A percentile compares a stretch with the other conserved stretches of the same genome.
Conservation (phyloP, 2,797 vertebrate species). For the Chanos chanos region DNA sequence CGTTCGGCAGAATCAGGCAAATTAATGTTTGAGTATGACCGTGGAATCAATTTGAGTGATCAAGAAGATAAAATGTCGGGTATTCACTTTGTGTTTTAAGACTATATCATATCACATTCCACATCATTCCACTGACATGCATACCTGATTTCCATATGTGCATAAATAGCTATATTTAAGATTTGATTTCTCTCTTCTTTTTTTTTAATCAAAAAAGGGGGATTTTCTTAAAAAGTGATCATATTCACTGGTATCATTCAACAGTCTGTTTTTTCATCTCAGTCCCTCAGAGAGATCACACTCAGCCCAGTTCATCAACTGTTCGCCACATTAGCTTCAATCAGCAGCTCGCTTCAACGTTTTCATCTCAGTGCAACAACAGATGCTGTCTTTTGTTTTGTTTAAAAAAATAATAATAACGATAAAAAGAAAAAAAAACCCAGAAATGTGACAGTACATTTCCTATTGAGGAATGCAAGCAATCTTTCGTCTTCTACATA, state of each 20-base stretch:
- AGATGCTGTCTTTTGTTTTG: constrained; percentile 52
- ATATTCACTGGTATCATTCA: no score
- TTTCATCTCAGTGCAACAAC: constrained; percentile 70
- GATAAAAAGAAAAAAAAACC: constrained; percentile 11
- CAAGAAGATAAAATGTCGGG: no score
- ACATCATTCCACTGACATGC: constrained; percentile 67
- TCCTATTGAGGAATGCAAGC: constrained; percentile 43
- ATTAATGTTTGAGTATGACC: no score
- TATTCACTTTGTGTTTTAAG: constrained; percentile 41
- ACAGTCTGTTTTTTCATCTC: constrained; percentile 1
- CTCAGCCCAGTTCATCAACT: constrained; percentile 62
- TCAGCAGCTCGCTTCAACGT: constrained; percentile 60
- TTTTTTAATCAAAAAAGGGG: no score
- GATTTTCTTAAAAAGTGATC: no score
- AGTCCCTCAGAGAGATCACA: constrained; percentile 43
- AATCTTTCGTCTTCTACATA: constrained; percentile 43
- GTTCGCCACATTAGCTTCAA: constrained; percentile 55
- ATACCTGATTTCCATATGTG: constrained; percentile 59
- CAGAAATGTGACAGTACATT: constrained; percentile 1
- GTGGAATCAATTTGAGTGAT: no score
- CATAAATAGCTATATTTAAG: constrained; percentile 38
- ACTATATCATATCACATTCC: constrained; percentile 58
- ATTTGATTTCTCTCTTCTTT: constrained; percentile 2
- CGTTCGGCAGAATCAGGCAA: no score
- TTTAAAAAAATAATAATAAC: no score